phyloP scores from a whole-genome alignment of 1,140 invertebrate species.

The Helicoverpa zea region DNA sequence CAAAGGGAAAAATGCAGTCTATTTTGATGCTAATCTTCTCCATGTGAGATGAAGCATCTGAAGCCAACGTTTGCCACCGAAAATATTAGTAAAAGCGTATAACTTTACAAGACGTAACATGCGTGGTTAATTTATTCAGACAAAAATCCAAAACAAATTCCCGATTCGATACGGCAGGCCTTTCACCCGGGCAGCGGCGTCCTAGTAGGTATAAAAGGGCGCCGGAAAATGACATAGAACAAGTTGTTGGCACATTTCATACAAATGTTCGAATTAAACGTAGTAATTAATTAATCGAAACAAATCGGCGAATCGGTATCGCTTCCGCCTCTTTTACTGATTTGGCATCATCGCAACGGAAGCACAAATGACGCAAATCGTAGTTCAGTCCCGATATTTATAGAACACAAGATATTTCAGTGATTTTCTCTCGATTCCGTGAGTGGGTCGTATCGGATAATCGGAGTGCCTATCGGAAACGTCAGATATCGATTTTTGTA shows the following conservation, averaged over 20 bases:
- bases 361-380: conserved; percentile 55
- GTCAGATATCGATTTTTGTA: conserved; percentile 33
- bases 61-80: no score
- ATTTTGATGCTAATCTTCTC: no score
- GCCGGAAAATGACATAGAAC: not conserved
- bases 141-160: not conserved
- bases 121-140: not conserved
- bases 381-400: conserved; percentile 45
- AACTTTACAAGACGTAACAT: no score
- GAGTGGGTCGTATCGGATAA: conserved; percentile 29
- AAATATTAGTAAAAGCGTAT: no score
- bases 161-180: not conserved
- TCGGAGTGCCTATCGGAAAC: conserved; percentile 32
- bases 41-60: no score
- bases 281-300: conserved; percentile 42
- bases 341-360: conserved; percentile 55
- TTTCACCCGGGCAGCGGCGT: not conserved
- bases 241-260: conserved; percentile 4
- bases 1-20: no score
- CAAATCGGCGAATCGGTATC: conserved; percentile 26
- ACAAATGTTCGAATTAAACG: conserved; percentile 19
- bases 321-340: conserved; percentile 34
- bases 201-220: not conserved
- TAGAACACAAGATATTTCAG: conserved; percentile 48
- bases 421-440: conserved; percentile 38